Conservation (phyloP, 2,888 invertebrate genomes). For the Stenichneumon culpator region DNA sequence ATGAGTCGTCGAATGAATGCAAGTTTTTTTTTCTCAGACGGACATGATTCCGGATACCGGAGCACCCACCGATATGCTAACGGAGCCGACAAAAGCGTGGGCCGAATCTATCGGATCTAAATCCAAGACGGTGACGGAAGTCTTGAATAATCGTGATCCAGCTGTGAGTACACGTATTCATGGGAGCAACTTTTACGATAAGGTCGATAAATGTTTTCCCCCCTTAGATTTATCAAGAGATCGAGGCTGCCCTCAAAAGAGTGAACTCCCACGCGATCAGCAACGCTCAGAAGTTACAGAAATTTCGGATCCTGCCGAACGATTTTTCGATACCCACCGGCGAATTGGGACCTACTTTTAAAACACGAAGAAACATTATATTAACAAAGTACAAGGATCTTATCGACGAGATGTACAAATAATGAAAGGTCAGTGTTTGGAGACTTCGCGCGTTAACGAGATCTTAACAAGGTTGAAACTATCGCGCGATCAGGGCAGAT, state of each 20-base stretch:
- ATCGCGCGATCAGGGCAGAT: too few relatives aligned
- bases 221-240: constrained; percentile 90
- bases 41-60: constrained; percentile 91
- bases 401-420: constrained; percentile 92
- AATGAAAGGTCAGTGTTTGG: constrained; percentile 72
- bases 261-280: constrained; percentile 93
- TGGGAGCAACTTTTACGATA: neutral
- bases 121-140: constrained; percentile 90
- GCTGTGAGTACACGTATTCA: constrained; percentile 83
- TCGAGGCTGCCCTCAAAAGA: constrained; percentile 92
- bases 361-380: constrained; percentile 93
- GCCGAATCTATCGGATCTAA: constrained; percentile 90
- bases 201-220: constrained; percentile 17
- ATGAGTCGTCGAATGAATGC: too few relatives aligned
- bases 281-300: constrained; percentile 95
- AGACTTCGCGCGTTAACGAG: neutral
- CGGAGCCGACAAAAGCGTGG: constrained; percentile 90
- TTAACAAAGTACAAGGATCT: constrained; percentile 91
- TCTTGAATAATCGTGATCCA: constrained; percentile 88
- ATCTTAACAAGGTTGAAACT: too few relatives aligned
- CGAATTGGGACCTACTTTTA: constrained; percentile 97
- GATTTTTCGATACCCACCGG: constrained; percentile 95
- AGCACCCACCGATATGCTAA: constrained; percentile 90
- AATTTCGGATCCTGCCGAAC: constrained; percentile 92
- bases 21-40: constrained; percentile 86